These are phyloP conservation scores for Ceramica pisi DNA, from an alignment of 2,888 invertebrate species.

Conservation along the genomic window DNA sequence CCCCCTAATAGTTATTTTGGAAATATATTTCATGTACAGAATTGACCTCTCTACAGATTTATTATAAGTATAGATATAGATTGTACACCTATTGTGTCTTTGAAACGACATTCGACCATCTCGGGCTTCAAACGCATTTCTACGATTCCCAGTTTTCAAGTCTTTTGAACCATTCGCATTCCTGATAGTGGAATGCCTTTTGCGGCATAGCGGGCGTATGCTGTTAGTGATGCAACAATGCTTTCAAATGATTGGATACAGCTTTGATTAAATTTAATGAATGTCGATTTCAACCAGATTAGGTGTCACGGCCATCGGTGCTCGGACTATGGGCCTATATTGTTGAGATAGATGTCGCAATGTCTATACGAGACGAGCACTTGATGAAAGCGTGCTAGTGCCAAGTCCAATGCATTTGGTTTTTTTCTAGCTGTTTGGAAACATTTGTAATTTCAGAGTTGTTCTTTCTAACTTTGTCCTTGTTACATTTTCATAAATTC, in stretches of 20 bases:
- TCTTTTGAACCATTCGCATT: neutral
- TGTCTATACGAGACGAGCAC: neutral
- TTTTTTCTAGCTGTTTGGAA: no score
- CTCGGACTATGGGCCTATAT: neutral
- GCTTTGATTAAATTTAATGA: conserved; percentile 3
- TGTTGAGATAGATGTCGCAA: neutral
- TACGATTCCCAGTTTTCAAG: neutral
- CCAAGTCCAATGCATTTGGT: no score
- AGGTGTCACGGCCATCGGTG: neutral
- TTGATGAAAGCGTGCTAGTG: neutral
- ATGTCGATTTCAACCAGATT: conserved; percentile 6
- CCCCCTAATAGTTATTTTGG: no score
- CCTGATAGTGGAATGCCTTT: neutral
- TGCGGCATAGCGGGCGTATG: neutral
- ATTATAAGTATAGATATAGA: no score
- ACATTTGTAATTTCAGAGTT: no score
- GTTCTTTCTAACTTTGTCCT: no score
- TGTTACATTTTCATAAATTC: no score
- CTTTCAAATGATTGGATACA: conserved; percentile 1
- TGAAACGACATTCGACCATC: neutral
- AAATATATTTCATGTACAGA: no score
- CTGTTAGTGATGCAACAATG: neutral
- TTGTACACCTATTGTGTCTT: neutral
- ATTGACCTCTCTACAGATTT: no score
- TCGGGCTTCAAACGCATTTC: neutral